A percentile compares a stretch with the other conserved stretches of the same genome.
phyloP scores from a whole-genome alignment of 2,113 vertebrate genomes.

The Coregonus clupeaformis region DNA sequence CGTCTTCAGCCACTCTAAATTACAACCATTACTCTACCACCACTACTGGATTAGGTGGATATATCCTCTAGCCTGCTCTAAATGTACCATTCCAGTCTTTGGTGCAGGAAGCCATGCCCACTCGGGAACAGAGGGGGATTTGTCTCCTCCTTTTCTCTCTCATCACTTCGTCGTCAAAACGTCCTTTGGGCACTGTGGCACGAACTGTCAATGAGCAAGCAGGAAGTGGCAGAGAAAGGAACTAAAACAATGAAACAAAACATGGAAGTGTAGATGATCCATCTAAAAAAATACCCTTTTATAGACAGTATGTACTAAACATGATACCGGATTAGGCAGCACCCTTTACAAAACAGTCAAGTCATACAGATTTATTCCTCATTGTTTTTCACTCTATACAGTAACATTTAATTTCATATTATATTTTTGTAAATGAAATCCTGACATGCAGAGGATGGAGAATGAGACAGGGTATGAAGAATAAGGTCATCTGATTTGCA shows the following conservation, averaged over 20 bases:
- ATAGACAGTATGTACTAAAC: not conserved
- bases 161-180: not conserved
- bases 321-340: not conserved
- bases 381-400: not conserved
- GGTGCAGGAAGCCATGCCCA: not conserved
- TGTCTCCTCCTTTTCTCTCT: not conserved
- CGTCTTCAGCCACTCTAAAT: not conserved
- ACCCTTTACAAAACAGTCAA: not conserved
- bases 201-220: not conserved
- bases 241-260: constrained; percentile 6
- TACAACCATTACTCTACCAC: not conserved
- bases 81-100: not conserved
- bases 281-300: not conserved
- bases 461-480: constrained; percentile 61
- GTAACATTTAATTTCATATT: not conserved
- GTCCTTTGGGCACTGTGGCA: not conserved
- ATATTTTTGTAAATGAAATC: not conserved
- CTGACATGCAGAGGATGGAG: constrained; percentile 66
- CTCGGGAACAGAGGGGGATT: not conserved
- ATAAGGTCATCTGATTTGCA: constrained; percentile 5
- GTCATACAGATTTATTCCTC: not conserved
- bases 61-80: not conserved
- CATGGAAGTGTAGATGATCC: constrained; percentile 2
- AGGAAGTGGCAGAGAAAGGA: not conserved
- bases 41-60: not conserved